These are phyloP conservation scores for Peromyscus leucopus DNA, from an alignment of 2,113 vertebrate species.

Conservation along the genomic window DNA sequence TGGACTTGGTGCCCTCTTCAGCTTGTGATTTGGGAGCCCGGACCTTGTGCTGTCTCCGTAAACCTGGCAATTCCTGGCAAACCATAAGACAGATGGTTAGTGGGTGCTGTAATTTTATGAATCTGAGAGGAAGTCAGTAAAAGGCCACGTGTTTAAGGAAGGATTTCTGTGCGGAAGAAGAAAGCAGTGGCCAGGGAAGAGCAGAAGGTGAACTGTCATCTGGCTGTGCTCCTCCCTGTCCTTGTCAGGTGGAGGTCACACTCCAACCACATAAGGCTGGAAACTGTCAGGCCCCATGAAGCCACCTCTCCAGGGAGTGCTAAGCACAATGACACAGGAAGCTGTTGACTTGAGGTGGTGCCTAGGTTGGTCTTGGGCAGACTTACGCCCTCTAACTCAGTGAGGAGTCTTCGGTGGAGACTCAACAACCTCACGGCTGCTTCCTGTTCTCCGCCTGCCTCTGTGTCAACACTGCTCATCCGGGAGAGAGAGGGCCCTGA, in stretches of 20 bases:
- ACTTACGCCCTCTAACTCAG: neutral
- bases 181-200: neutral
- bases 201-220: accelerated
- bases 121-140: neutral
- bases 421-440: accelerated
- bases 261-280: neutral
- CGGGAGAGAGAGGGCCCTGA: neutral
- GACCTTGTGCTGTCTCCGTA: too few species aligned
- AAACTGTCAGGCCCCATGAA: neutral
- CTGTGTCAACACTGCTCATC: neutral
- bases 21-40: neutral
- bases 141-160: neutral
- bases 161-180: neutral
- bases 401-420: accelerated
- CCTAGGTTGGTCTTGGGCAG: neutral
- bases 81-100: neutral
- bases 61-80: neutral
- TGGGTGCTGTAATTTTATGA: neutral
- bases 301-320: neutral
- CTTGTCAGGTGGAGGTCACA: neutral
- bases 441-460: too few species aligned
- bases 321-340: too few species aligned
- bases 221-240: neutral
- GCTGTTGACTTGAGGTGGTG: neutral
- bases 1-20: neutral